Base-by-base conservation (phyloP, 1,140 invertebrate species). In the Maniola jurtina region DNA sequence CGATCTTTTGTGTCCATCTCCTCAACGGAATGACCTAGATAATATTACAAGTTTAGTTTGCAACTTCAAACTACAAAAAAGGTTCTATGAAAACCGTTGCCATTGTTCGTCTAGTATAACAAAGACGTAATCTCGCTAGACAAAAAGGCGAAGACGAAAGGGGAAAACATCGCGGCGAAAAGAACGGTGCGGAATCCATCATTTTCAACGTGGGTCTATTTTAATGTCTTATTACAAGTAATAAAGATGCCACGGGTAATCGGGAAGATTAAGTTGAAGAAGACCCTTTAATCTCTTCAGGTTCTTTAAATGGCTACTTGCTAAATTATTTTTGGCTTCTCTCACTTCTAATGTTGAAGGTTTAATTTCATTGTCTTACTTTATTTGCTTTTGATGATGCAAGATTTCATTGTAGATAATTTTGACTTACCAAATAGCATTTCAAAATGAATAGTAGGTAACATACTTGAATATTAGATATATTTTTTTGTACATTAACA, bases 181-280 rank as follows among this genome's bases (percentile, higher is more conserved):
- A 40, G 55, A 40, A 38, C 25, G 16, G 38, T 57, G 13, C 38
- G 38, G 35, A 57, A 57, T 57, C 35, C 55, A 38, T 57, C 55
- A 57, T 40, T 38, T 4, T 14, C 38, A 15, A 35, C 34, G 55
- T 40, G 14, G 48, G 35, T 57, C 35, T 38, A 57, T 57, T 57
- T 57, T 36, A 57, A 57, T 57, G 15, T 13, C 55, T 40, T 57
- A 55, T 55, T 55, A 55, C 25, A 55, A 55, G 52, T 55, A 55
- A 55, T 55, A 55, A 55, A 55, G 25, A 11, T 25, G 52, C 52
- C 25, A 13, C 25, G 9, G 52, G 16, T 55, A 55, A 55, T 55
- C 52, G 52, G 11, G 11, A 35, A 55, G 52, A 55, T 55, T 14
- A 55, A 55, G 15, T 33, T 16, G 34, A 55, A 55, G 25, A 55